These are phyloP conservation scores for Ptychoptera albimana DNA, from an alignment of 2,888 invertebrate genomes.

Conservation along the genomic window DNA sequence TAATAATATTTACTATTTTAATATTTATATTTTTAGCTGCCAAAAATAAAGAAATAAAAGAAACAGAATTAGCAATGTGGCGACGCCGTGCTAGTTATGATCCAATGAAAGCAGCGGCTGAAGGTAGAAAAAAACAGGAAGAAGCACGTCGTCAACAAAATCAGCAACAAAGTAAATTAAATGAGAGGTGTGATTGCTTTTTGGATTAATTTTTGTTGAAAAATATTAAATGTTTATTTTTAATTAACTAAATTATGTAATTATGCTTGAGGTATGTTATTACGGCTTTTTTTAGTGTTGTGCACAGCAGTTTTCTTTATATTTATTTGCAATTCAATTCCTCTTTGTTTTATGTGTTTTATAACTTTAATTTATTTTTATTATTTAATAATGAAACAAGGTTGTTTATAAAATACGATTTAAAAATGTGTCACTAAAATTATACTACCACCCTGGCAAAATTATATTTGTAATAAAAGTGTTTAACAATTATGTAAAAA, in stretches of 20 bases:
- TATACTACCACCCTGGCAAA: not conserved
- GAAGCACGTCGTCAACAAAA: slow-evolving; percentile 31
- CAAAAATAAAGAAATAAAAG: slow-evolving; percentile 37
- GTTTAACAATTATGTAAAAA: not conserved
- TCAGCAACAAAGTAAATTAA: slow-evolving; percentile 11
- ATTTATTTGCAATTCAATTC: not conserved
- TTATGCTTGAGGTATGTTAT: not conserved
- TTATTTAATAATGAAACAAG: not conserved
- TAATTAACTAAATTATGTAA: not conserved
- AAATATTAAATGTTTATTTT: not conserved
- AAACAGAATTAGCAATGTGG: slow-evolving; percentile 88
- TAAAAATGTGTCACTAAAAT: no score
- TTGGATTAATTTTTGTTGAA: not conserved
- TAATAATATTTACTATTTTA: not conserved
- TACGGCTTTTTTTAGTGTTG: not conserved
- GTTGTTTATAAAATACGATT: not conserved
- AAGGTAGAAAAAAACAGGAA: slow-evolving; percentile 54
- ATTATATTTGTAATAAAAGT: not conserved
- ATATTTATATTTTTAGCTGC: slow-evolving; percentile 10
- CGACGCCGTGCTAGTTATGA: slow-evolving; percentile 89
- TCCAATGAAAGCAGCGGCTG: slow-evolving; percentile 82
- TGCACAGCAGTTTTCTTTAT: not conserved
- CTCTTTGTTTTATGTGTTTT: not conserved
- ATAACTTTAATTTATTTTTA: no score
- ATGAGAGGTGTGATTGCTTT: slow-evolving; percentile 9